phyloP scores from a whole-genome alignment of 2,113 vertebrate genomes.

The Xyliphius kryptos region DNA sequence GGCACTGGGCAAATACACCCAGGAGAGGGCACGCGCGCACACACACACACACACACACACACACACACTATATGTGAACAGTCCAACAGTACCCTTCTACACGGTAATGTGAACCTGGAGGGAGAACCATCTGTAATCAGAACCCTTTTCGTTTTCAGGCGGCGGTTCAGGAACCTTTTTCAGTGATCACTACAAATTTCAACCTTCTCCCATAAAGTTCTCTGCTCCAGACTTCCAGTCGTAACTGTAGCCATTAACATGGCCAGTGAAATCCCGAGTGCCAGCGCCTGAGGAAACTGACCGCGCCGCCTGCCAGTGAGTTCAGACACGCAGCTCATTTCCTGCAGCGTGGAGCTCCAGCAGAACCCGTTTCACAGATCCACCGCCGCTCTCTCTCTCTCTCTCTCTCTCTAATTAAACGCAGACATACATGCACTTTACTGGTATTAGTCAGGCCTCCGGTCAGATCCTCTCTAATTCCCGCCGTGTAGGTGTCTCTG shows the following conservation, averaged over 20 bases:
- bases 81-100: too few species aligned
- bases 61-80: too few species aligned
- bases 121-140: too few species aligned
- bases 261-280: constrained; percentile 13
- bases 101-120: not conserved
- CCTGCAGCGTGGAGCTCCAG: constrained; percentile 51
- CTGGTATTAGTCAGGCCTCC: constrained; percentile 4
- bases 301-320: constrained; percentile 43
- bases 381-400: constrained; percentile 47
- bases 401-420: constrained; percentile 50
- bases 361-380: constrained; percentile 49
- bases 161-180: constrained; percentile 41
- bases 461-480: constrained; percentile 21
- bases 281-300: constrained; percentile 29
- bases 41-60: too few species aligned
- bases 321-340: constrained; percentile 53
- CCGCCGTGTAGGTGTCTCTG: not conserved
- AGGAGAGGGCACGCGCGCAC: too few species aligned
- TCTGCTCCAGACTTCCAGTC: constrained; percentile 17
- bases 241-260: constrained; percentile 35
- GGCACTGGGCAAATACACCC: too few species aligned
- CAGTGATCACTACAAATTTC: constrained; percentile 17
- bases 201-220: constrained; percentile 17
- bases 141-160: not conserved
- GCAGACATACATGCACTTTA: constrained; percentile 21